Conservation (phyloP, 2,797 vertebrate species). For the Pseudochromis fuscus region DNA sequence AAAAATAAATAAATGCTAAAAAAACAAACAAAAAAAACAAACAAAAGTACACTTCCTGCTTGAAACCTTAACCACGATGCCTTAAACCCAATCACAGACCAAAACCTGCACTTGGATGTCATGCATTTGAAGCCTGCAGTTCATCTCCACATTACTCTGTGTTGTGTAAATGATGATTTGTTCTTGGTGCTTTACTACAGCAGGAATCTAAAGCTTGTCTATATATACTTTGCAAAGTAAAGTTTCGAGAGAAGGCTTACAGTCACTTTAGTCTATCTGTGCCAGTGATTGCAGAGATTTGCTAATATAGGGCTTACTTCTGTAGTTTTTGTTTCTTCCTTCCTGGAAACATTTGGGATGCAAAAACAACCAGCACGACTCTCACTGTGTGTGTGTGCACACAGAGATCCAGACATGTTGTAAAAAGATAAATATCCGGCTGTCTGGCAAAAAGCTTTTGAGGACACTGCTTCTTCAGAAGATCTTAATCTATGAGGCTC, state of each 20-base stretch:
- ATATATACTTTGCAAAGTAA: background rate
- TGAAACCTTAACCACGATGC: no score
- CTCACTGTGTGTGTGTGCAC: background rate
- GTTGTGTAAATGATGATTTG: no score
- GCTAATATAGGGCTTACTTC: background rate
- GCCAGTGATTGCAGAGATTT: background rate
- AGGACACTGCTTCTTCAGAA: constrained; percentile 7
- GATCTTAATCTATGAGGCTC: constrained; percentile 15
- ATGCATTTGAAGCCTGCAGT: no score
- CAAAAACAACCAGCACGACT: constrained; percentile 31
- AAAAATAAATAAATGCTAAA: no score
- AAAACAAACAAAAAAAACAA: no score
- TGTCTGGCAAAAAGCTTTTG: constrained; percentile 22
- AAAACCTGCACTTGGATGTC: no score
- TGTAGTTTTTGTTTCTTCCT: background rate
- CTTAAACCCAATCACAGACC: no score
- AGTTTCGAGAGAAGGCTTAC: background rate
- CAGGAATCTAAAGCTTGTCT: no score
- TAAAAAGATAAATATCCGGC: constrained; percentile 47
- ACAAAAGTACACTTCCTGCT: no score
- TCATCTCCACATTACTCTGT: no score
- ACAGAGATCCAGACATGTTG: constrained; percentile 45
- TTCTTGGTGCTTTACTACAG: no score
- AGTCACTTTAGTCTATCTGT: background rate
- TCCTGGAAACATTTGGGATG: constrained; percentile 27